phyloP scores from a whole-genome alignment of 2,888 invertebrate genomes.

The Ashinkailepas kermadecensis region DNA sequence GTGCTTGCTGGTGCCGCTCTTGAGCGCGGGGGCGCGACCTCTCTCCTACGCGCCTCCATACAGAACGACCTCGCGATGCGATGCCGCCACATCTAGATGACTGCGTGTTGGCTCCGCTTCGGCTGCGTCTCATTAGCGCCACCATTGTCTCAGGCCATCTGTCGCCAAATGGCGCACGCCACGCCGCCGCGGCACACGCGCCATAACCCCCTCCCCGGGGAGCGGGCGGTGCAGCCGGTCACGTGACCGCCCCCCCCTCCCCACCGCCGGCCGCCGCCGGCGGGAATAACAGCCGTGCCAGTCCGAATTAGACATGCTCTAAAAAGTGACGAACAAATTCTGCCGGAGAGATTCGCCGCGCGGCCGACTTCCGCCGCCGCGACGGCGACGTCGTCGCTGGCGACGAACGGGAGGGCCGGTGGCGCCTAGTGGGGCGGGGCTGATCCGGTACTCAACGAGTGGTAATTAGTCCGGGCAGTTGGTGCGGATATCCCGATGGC shows the following conservation, averaged over 20 bases:
- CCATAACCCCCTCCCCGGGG: slow-evolving; percentile 9
- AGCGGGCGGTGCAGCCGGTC: neutral
- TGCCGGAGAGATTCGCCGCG: neutral
- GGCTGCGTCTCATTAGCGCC: neutral
- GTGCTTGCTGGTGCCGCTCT: too few relatives aligned
- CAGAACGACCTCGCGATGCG: too few relatives aligned
- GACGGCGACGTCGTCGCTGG: neutral
- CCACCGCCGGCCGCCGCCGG: neutral
- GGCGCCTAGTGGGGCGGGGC: neutral
- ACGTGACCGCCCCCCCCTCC: neutral
- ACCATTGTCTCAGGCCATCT: slow-evolving; percentile 14
- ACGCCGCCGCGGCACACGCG: neutral
- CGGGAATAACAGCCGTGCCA: neutral
- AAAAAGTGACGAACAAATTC: slow-evolving; percentile 3
- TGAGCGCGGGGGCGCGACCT: too few relatives aligned
- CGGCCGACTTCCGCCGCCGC: neutral
- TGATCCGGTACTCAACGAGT: neutral
- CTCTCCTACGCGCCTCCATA: too few relatives aligned
- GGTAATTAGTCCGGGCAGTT: neutral
- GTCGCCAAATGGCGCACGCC: slow-evolving; percentile 15
- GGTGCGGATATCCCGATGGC: neutral
- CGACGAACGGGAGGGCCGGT: neutral
- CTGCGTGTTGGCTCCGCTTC: neutral
- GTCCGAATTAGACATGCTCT: slow-evolving; percentile 1
- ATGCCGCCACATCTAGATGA: too few relatives aligned